Conservation (phyloP, 2,888 invertebrate species). For the Phyllotreta striolata region DNA sequence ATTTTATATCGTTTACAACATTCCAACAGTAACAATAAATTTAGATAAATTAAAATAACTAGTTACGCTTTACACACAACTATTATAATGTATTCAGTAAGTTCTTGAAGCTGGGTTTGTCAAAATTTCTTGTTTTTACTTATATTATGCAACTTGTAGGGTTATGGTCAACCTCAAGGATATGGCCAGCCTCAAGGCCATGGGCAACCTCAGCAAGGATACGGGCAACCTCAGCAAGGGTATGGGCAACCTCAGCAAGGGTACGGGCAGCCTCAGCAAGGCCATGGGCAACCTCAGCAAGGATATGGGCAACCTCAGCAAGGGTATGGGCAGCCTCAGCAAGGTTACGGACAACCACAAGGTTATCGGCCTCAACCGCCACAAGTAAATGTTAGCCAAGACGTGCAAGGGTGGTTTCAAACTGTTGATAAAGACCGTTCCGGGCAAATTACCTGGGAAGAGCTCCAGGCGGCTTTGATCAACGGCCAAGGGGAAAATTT, state of each 20-base stretch:
- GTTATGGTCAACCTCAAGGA: slow-evolving; percentile 10
- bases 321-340: slow-evolving; percentile 4
- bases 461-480: slow-evolving; percentile 81
- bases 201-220: background rate
- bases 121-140: too few relatives aligned
- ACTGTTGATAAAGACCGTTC: slow-evolving; percentile 86
- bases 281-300: background rate
- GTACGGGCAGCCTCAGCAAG: background rate
- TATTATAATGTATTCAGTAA: too few relatives aligned
- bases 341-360: background rate
- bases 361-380: slow-evolving; percentile 5
- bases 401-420: slow-evolving; percentile 23
- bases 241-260: slow-evolving; percentile 9
- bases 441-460: slow-evolving; percentile 79
- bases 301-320: background rate
- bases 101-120: too few relatives aligned
- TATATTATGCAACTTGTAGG: background rate
- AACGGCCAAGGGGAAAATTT: slow-evolving; percentile 89
- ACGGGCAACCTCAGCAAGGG: background rate
- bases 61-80: too few relatives aligned
- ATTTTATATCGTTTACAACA: too few relatives aligned
- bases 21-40: too few relatives aligned
- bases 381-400: slow-evolving; percentile 9
- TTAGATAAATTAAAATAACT: too few relatives aligned
- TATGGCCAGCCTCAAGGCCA: slow-evolving; percentile 6